Percentiles rank a stretch among this genome's conserved stretches.
Conservation (phyloP, 2,797 vertebrate genomes). For the Tolypeutes matacus region DNA sequence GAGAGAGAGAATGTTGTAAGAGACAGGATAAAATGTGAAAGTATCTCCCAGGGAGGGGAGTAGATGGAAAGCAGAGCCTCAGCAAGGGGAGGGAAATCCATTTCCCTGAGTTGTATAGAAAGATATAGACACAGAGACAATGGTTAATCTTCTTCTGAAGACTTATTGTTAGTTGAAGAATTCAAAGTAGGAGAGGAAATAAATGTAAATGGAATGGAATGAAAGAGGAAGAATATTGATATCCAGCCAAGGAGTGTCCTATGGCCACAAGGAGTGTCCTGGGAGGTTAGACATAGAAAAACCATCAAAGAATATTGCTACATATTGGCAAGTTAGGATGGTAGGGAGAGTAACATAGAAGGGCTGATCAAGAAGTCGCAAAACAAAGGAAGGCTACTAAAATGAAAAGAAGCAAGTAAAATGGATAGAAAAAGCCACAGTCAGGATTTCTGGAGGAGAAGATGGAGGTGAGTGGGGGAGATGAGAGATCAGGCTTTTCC, state of each 20-base stretch:
- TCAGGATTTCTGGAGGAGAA: neutral
- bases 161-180: neutral
- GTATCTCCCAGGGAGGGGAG: neutral
- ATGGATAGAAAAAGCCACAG: neutral
- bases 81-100: neutral
- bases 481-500: neutral
- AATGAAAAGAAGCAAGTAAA: neutral
- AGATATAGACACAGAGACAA: neutral
- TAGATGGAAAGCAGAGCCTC: neutral
- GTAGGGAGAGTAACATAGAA: neutral
- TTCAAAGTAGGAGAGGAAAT: neutral
- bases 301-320: neutral
- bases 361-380: neutral
- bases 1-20: neutral
- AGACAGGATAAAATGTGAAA: neutral
- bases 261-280: neutral
- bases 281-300: neutral
- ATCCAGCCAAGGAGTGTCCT: neutral
- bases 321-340: neutral
- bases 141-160: neutral
- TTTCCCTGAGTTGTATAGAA: neutral
- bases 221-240: neutral
- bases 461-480: neutral
- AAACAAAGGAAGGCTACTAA: neutral
- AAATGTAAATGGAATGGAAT: neutral